Base-by-base conservation (phyloP, 2,113 vertebrate genomes). In the Elephas maximus region DNA sequence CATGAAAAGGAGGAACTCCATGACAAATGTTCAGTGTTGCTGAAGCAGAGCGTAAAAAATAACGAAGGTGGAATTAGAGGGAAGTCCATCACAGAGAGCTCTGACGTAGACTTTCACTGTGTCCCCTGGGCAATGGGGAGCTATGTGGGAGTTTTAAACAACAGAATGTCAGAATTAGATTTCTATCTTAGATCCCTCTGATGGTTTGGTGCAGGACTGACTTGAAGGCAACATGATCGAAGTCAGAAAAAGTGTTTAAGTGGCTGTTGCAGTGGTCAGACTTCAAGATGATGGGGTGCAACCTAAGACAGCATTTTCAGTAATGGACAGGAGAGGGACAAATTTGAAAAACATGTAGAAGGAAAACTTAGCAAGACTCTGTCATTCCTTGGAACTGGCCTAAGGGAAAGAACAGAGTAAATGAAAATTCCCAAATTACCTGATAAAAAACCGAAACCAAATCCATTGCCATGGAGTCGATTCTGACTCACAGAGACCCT, bases 261-360 rank as follows among this genome's bases (percentile, higher is more conserved):
- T 91, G 41, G 60, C 18, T 37, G 12, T 96, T 79, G 86, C 28
- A 57, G 21, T 18, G 51, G 15, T 87, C 63, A 94, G 23, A 6
- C 48, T 89, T 74, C 65, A 84, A 86, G 33, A 94, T 63, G 86
- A 80, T n/a, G 6, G 73, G 2, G 8, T 86, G 14, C 48, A 41
- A 26, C 48, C 33, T 15, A 30, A 63, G 83, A n/a, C 5, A 79
- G 23, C 4, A 69, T 86, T 85, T 8, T 0, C 10, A 92, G 48
- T 91, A n/a, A 37, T 17, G 6, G 18, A 91, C 30, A 92, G 41
- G 67, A 71, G 41, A 6, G n/a, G 33, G 24, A 80, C 24, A 67
- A 53, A 81, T n/a, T 28, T 26, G 23, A 82, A 94, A 95, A 86
- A 21, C 14, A 2, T 85, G 90, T 93, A 80, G 24, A 79, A 85